These are phyloP conservation scores for Tachystola acroxantha DNA, from an alignment of 2,888 invertebrate species.

Conservation along the genomic window DNA sequence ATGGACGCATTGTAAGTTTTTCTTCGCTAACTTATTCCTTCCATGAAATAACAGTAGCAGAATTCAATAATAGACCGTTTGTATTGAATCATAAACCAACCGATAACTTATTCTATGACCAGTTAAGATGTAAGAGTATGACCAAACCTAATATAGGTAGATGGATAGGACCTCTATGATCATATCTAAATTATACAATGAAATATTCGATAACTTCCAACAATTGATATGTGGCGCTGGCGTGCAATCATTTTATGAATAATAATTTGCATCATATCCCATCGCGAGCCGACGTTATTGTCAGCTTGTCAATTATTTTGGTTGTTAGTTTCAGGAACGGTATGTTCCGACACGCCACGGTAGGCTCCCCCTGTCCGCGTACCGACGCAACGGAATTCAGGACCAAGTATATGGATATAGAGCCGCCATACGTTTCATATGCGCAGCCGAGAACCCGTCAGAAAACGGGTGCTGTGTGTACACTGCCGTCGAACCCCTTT, in stretches of 20 bases:
- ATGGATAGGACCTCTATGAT: too few species aligned
- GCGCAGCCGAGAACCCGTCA: conserved; percentile 26
- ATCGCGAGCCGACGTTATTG: conserved; percentile 24
- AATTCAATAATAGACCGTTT: too few species aligned
- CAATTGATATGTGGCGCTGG: too few species aligned
- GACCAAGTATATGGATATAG: conserved; percentile 66
- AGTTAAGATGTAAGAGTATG: too few species aligned
- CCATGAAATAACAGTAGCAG: too few species aligned
- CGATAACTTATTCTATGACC: too few species aligned
- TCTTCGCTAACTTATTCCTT: too few species aligned
- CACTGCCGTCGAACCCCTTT: conserved; percentile 49
- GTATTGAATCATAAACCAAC: too few species aligned
- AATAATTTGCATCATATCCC: too few species aligned
- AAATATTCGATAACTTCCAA: too few species aligned
- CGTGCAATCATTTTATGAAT: not conserved
- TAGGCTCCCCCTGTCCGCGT: conserved; percentile 57
- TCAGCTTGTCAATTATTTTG: conserved; percentile 11
- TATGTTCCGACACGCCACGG: conserved; percentile 63
- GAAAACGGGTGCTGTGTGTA: conserved; percentile 35
- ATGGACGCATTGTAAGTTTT: conserved; percentile 71
- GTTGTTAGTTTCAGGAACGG: conserved; percentile 72
- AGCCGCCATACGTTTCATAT: conserved; percentile 55
- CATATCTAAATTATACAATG: too few species aligned
- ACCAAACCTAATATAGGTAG: too few species aligned
- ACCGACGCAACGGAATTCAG: conserved; percentile 61